Percentiles rank a stretch among this genome's conserved stretches.
phyloP scores from a whole-genome alignment of 2,888 invertebrate species.

The Melanostoma mellinum region DNA sequence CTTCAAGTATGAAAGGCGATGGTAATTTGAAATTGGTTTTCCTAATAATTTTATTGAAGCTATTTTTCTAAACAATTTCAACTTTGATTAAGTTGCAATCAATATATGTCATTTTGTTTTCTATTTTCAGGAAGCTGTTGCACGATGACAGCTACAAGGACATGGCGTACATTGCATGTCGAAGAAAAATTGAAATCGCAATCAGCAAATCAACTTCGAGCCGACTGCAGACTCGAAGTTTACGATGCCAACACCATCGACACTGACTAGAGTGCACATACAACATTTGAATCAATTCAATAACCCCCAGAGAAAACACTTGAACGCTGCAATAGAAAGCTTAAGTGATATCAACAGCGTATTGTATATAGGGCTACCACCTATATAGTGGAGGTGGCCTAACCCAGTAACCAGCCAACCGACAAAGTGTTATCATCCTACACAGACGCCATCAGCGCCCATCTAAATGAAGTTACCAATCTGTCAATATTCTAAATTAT shows the following conservation, averaged over 20 bases:
- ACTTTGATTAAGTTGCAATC: constrained; percentile 28
- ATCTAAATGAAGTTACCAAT: constrained; percentile 82
- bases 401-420: constrained; percentile 18
- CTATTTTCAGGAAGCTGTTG: constrained; percentile 45
- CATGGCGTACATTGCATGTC: constrained; percentile 40
- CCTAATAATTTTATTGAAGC: too few relatives aligned
- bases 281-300: constrained; percentile 45
- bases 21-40: too few relatives aligned
- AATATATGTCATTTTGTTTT: constrained; percentile 18
- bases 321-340: constrained; percentile 1
- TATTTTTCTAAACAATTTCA: constrained; percentile 15
- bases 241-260: constrained; percentile 39
- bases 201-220: constrained; percentile 58
- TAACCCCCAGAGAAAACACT: neutral
- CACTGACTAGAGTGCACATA: constrained; percentile 34
- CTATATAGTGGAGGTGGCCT: constrained; percentile 10
- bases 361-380: constrained; percentile 8
- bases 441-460: constrained; percentile 59
- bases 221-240: constrained; percentile 53
- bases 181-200: constrained; percentile 49
- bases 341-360: constrained; percentile 16
- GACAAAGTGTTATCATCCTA: constrained; percentile 59
- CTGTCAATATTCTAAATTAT: constrained; percentile 81
- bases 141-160: constrained; percentile 46
- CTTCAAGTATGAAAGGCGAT: too few relatives aligned